Evolutionary conservation across 2,888 invertebrate species (phyloP).

Genomic region (Brachypalpus laphriformis): DNA sequence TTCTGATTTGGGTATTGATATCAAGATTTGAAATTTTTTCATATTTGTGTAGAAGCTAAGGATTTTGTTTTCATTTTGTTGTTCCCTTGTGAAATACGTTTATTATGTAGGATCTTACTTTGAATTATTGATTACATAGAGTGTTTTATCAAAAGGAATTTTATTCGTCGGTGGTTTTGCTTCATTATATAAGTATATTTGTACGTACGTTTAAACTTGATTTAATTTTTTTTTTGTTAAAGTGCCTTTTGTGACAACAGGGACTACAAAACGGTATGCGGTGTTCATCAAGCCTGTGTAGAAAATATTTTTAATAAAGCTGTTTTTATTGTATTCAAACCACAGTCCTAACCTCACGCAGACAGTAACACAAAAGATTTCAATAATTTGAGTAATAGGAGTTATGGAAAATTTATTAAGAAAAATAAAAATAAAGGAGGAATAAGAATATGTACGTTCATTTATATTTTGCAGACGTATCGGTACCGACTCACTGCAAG

Average conservation of each 20-base stretch:
- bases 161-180: neutral
- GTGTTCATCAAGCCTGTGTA: neutral
- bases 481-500: too few species aligned
- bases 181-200: neutral
- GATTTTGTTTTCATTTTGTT: neutral
- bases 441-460: too few species aligned
- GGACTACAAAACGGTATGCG: neutral
- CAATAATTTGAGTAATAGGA: slow-evolving; percentile 8
- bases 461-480: too few species aligned
- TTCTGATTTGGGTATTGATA: slow-evolving; percentile 37
- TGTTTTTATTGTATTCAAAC: slow-evolving; percentile 10
- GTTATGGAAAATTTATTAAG: neutral
- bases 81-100: slow-evolving; percentile 22
- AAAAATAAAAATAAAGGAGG: neutral
- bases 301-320: neutral
- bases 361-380: slow-evolving; percentile 6
- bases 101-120: slow-evolving; percentile 24
- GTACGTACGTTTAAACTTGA: neutral
- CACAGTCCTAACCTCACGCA: neutral
- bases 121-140: slow-evolving; percentile 35
- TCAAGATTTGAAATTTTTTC: neutral
- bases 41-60: neutral
- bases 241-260: neutral
- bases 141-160: neutral
- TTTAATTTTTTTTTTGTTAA: neutral